Percentiles rank a stretch among this genome's conserved stretches.
Evolutionary conservation across 2,888 invertebrate genomes (phyloP).

Genomic region (Pelosia muscerda): DNA sequence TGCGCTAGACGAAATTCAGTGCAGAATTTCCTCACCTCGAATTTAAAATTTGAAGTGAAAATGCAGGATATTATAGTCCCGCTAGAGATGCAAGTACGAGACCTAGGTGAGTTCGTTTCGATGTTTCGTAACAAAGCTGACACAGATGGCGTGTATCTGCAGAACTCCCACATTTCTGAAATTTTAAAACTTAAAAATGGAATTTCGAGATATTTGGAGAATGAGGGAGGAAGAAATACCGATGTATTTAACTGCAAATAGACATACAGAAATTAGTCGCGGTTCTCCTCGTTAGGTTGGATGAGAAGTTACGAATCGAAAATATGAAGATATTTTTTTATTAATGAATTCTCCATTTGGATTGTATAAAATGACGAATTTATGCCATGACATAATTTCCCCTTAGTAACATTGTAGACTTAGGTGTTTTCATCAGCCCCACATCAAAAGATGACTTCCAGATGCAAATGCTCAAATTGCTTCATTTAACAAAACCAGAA

Average conservation of each 20-base stretch:
- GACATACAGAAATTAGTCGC: no score
- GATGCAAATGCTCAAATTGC: no score
- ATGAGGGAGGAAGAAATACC: not conserved
- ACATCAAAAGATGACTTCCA: no score
- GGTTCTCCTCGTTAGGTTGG: no score
- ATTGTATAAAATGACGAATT: no score
- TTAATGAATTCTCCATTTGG: no score
- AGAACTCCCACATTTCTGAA: conserved; percentile 27
- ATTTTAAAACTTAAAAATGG: conserved; percentile 20
- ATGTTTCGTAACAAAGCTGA: conserved; percentile 36
- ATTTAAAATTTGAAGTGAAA: conserved; percentile 15
- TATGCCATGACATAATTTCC: no score
- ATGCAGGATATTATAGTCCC: conserved; percentile 18
- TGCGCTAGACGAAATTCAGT: not conserved
- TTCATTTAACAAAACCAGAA: no score
- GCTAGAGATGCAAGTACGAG: not conserved
- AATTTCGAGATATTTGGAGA: conserved; percentile 12
- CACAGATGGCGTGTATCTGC: conserved; percentile 31
- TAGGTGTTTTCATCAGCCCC: no score
- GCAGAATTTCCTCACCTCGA: not conserved
- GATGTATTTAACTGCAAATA: not conserved
- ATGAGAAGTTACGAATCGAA: no score
- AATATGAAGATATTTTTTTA: no score
- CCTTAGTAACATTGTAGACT: no score
- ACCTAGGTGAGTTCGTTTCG: conserved; percentile 30